Conservation (phyloP, 2,888 invertebrate genomes). For the Pachliopta kotzebuea region DNA sequence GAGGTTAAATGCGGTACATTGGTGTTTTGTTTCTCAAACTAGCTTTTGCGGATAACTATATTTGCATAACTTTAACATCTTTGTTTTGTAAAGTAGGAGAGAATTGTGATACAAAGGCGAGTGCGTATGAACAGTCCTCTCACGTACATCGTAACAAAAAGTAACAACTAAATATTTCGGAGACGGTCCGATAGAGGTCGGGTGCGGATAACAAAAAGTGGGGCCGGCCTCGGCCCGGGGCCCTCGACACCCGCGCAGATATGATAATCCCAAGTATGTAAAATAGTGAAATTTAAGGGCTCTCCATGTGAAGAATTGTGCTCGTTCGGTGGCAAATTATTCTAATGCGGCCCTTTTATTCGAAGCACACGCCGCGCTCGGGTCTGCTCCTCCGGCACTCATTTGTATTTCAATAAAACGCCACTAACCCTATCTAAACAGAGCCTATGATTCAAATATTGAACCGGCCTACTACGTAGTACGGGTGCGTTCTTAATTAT, state of each 20-base stretch:
- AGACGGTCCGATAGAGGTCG: constrained; percentile 74
- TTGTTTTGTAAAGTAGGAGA: constrained; percentile 14
- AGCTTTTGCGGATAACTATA: constrained; percentile 7
- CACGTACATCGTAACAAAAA: constrained; percentile 76
- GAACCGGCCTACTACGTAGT: constrained; percentile 36
- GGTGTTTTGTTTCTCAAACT: constrained; percentile 50
- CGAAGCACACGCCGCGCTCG: constrained; percentile 66
- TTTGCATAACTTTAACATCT: not conserved
- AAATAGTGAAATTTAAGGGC: constrained; percentile 80
- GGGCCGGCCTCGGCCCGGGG: constrained; percentile 49
- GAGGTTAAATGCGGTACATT: constrained; percentile 63
- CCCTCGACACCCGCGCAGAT: constrained; percentile 69
- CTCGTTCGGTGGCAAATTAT: constrained; percentile 76
- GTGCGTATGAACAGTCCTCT: constrained; percentile 69
- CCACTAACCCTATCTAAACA: constrained; percentile 77
- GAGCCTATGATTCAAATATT: constrained; percentile 58
- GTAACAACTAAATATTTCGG: constrained; percentile 79
- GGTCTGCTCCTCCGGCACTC: constrained; percentile 66
- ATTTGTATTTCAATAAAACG: constrained; percentile 79
- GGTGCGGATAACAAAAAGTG: constrained; percentile 75
- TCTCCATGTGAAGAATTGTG: constrained; percentile 80
- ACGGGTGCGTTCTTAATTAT: not conserved
- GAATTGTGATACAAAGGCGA: constrained; percentile 48
- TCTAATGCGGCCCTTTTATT: constrained; percentile 79
- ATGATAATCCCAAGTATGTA: constrained; percentile 80